A percentile compares a stretch with the other conserved stretches of the same genome.
Evolutionary conservation across 2,888 invertebrate species (phyloP).

Genomic region (Chymomyza amoena): DNA sequence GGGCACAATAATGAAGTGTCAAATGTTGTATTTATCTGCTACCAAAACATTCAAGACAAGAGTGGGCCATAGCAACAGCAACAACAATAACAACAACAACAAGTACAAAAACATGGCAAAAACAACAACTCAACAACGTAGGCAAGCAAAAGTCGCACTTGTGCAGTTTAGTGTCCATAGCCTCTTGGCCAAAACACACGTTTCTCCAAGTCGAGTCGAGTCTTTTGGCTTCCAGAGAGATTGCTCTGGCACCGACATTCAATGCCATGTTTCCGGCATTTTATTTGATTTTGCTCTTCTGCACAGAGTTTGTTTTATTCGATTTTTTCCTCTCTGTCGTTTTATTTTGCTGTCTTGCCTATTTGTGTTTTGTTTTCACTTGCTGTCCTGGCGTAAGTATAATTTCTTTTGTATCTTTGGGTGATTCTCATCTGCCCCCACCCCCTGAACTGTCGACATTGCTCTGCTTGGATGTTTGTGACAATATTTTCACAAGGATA

Average conservation of each 20-base stretch:
- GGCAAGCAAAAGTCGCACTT: conserved; percentile 51
- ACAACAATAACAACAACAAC: no score
- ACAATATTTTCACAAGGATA: conserved; percentile 69
- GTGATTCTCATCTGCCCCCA: not conserved
- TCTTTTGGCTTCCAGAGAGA: not conserved
- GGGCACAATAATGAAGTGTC: conserved; percentile 76
- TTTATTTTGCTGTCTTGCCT: conserved; percentile 24
- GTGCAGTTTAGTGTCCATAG: conserved; percentile 35
- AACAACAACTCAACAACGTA: conserved; percentile 25
- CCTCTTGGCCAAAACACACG: conserved; percentile 40
- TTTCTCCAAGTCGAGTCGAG: not conserved
- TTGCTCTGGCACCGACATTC: not conserved
- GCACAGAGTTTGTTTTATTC: not conserved
- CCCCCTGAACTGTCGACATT: conserved; percentile 32
- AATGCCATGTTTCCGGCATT: conserved; percentile 64
- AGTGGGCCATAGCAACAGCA: not conserved
- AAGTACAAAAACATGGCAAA: no score
- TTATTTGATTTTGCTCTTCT: conserved; percentile 56
- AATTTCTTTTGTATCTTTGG: conserved; percentile 63
- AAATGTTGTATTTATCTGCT: conserved; percentile 66
- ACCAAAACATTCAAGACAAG: conserved; percentile 25
- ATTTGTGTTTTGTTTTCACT: conserved; percentile 59
- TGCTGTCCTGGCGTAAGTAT: conserved; percentile 42
- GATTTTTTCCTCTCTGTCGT: not conserved
- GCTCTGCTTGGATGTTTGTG: conserved; percentile 48